Percentiles rank a stretch among this genome's conserved stretches.
Conservation (phyloP, 1,140 invertebrate genomes). For the Microplitis demolitor region DNA sequence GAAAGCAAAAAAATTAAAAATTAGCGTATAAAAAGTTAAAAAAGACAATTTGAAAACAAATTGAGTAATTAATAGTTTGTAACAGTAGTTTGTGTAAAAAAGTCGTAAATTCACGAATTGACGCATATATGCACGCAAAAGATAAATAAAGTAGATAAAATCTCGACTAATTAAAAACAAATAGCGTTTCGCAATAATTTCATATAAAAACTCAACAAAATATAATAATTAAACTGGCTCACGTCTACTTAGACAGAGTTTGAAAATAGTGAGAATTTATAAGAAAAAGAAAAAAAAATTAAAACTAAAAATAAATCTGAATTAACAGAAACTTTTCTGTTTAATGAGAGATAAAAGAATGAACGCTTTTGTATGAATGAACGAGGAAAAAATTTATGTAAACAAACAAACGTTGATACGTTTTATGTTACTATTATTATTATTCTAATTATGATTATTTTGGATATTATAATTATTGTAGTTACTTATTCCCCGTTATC, state of each 20-base stretch:
- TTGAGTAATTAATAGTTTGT: background rate
- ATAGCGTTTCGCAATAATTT: conserved; percentile 19
- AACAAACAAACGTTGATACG: conserved; percentile 17
- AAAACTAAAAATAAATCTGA: background rate
- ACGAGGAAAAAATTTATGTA: background rate
- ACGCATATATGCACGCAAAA: conserved; percentile 17
- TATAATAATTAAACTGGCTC: background rate
- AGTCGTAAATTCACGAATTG: background rate
- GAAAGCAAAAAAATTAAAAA: background rate
- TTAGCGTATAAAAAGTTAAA: too few relatives aligned
- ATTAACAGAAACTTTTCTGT: background rate
- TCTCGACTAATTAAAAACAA: background rate
- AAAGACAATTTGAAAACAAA: background rate
- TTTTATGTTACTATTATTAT: conserved; percentile 27
- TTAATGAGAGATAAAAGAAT: conserved; percentile 19
- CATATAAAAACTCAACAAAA: background rate
- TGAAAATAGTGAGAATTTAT: conserved; percentile 18
- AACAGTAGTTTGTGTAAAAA: background rate
- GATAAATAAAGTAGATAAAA: conserved; percentile 5
- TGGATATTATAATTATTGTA: conserved; percentile 11
- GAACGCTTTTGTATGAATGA: background rate
- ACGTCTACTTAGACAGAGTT: background rate
- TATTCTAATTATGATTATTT: background rate
- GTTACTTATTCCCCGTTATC: conserved; percentile 30
- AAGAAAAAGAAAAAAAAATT: conserved; percentile 6